Evolutionary conservation across 2,113 vertebrate genomes (phyloP), one percentile per base, ranked within the genome.

Genomic region (Verasper variegatus): DNA sequence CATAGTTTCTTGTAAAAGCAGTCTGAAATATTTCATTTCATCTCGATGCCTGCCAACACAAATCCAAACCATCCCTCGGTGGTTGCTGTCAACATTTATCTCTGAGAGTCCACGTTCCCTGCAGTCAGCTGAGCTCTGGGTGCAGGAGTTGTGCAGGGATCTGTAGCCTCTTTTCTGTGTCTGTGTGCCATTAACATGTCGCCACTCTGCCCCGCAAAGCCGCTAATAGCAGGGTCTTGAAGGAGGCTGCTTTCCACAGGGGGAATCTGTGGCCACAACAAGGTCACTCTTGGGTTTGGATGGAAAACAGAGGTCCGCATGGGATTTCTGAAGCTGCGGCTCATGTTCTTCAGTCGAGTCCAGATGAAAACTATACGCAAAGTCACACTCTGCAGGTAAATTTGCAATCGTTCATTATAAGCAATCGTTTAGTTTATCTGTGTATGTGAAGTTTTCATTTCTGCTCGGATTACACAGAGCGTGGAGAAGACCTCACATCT

Each of bases 221-320:
- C 89, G 35, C 90, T 91, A 91, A 92, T 90, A 88, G 84, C 76
- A 88, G 88, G 78, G 76, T 82, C 81, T 72, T 35, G 75, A 76
- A 88, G 74, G 78, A 85, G 68, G 26, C 73, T 71, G 68, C 80
- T 90, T 86, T 88, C 90, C 84, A 82, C 74, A 63, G 71, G 63
- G 85, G 82, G 92, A 92, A 90, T 89, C 71, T 86, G 84, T 88
- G 90, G 86, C 89, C 79, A 85, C 90, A 91, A 72, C 78, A 83
- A 89, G 91, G 92, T 91, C 90, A 88, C 58, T 66, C 64, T 78
- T 63, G 26, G 87, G 74, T 86, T 92, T 91, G 87, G 88, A 88
- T 67, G 62, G 78, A 84, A 76, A 83, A 77, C 68, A 35, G 73
- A 81, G 55, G 63, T 4, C 75, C 57, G 75, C 59, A 24, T 68